Evolutionary conservation across 2,797 vertebrate species (phyloP).

Genomic region (Thunnus albacares): DNA sequence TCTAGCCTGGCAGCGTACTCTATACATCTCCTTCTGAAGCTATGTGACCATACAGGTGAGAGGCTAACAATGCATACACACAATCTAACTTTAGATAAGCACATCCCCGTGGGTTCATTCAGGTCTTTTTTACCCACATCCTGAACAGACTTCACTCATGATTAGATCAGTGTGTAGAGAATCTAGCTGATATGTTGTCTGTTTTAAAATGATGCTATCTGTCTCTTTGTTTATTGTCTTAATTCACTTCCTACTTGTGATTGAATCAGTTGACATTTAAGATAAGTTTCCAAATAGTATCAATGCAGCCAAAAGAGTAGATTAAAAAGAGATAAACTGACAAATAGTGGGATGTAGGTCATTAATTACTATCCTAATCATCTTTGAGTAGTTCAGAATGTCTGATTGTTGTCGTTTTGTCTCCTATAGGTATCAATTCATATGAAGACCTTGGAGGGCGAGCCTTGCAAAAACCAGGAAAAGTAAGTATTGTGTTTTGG

Average conservation of each 20-base stretch:
- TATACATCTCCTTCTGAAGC: constrained; percentile 92
- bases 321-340: constrained; percentile 2
- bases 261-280: constrained; percentile 21
- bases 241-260: constrained; percentile 9
- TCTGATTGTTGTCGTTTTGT: constrained; percentile 31
- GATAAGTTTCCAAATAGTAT: background rate
- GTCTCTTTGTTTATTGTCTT: background rate
- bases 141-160: background rate
- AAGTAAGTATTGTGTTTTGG: constrained; percentile 81
- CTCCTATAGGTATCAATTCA: constrained; percentile 89
- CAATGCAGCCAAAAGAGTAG: background rate
- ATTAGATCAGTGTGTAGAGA: constrained; percentile 39
- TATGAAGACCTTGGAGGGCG: constrained; percentile 93
- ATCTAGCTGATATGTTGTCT: constrained; percentile 1
- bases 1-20: constrained; percentile 92
- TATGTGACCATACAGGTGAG: constrained; percentile 96
- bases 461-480: constrained; percentile 91
- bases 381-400: background rate
- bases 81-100: constrained; percentile 31
- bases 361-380: background rate
- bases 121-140: constrained; percentile 1
- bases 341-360: background rate
- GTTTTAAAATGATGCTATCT: background rate
- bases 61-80: background rate
- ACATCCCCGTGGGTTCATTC: background rate